Base-by-base conservation (phyloP, 2,113 vertebrate species). In the Aegotheles bennettii region DNA sequence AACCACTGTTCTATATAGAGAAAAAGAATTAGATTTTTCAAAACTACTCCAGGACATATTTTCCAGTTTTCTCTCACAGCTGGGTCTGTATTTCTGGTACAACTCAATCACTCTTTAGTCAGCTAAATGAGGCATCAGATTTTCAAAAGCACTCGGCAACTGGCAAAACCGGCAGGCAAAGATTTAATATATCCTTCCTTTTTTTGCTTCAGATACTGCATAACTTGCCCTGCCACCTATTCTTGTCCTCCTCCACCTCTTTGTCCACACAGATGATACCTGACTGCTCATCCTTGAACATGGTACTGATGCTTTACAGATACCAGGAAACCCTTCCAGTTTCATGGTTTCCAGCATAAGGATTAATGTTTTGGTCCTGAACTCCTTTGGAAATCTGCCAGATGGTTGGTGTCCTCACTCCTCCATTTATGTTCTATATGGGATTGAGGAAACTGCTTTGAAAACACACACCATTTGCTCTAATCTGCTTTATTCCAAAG, bases 51-150 rank as follows among this genome's bases (percentile, higher is more conserved):
- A 82, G 84, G 65, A 84, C 43, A 28, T 89, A 88, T 94, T 96
- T 94, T 94, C 74, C 81, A 87, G 29, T 92, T 93, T 93, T 92
- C 64, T 81, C 64, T 94, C 82, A 63, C 75, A 96, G 79, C 85
- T 94, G 75, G 42, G 68, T 90, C 82, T 88, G 64, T 94, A 84
- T 95, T 96, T 96, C 84, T 85, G 88, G 71, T 91, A 74, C 79
- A 95, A 78, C 71, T 93, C 89, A 85, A 80, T 91, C 90, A 90
- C 63, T 93, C 85, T 90, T 94, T 93, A 92, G 87, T 87, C 87
- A 95, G 75, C 76, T 95, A 94, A 95, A 95, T 90, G 92, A 96
- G 60, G 82, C 92, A 86, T 84, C 73, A 43, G 56, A 70, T 95
- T 94, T 88, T 94, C 54, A 70, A 91, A 95, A 92, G 82, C 63